A percentile compares a stretch with the other conserved stretches of the same genome.
These are phyloP conservation scores for Champsocephalus gunnari DNA, from an alignment of 2,797 vertebrate species.

Conservation along the genomic window DNA sequence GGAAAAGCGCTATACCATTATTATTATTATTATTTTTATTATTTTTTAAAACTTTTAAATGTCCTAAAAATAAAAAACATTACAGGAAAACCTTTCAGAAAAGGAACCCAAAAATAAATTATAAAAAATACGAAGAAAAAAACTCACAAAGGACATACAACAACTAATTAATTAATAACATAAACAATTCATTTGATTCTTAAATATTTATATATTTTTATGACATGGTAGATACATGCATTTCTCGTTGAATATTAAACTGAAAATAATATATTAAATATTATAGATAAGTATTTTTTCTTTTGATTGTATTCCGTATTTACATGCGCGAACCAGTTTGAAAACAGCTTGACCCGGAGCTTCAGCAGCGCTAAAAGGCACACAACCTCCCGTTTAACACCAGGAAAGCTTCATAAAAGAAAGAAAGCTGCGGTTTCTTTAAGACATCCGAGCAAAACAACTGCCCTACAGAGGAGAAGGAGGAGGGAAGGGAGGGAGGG, in stretches of 20 bases:
- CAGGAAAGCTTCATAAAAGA: constrained; percentile 22
- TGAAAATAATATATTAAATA: neutral
- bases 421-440: constrained; percentile 82
- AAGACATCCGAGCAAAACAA: constrained; percentile 80
- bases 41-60: neutral
- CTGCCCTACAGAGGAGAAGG: constrained; percentile 60
- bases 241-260: neutral
- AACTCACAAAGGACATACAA: too few relatives aligned
- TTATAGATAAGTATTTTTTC: neutral
- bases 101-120: too few relatives aligned
- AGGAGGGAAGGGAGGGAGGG: neutral
- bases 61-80: too few relatives aligned
- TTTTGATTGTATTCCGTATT: neutral
- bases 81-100: too few relatives aligned
- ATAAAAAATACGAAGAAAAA: too few relatives aligned
- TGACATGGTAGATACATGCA: neutral
- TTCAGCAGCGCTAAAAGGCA: constrained; percentile 37
- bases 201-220: too few relatives aligned
- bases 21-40: too few relatives aligned
- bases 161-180: too few relatives aligned
- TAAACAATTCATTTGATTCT: too few relatives aligned
- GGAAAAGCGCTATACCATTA: too few relatives aligned
- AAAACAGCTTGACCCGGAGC: constrained; percentile 14
- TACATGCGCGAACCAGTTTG: constrained; percentile 6
- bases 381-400: constrained; percentile 4